These are phyloP conservation scores for Channa striata DNA, from an alignment of 2,797 vertebrate species.

Conservation along the genomic window DNA sequence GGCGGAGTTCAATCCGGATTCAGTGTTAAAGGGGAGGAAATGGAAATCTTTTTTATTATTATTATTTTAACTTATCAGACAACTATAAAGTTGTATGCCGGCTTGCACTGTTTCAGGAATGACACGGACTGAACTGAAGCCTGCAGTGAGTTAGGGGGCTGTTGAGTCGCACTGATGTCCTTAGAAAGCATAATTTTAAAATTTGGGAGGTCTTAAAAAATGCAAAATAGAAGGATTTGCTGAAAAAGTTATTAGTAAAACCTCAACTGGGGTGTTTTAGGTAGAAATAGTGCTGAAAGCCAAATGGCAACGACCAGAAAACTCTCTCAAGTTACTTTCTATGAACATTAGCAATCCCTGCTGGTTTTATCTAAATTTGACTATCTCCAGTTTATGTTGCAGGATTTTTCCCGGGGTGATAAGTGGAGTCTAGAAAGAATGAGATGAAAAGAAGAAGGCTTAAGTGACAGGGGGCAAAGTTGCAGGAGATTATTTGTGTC, in stretches of 20 bases:
- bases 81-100: conserved; percentile 5
- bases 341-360: conserved; percentile 5
- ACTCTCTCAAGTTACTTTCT: no score
- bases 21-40: conserved; percentile 4
- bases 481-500: conserved; percentile 54
- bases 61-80: conserved; percentile 13
- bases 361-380: conserved; percentile 32
- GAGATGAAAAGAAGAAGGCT: conserved; percentile 31
- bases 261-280: not conserved
- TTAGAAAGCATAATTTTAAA: conserved; percentile 5
- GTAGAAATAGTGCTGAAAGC: conserved; percentile 1
- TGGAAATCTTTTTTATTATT: not conserved
- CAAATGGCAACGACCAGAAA: no score
- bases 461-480: no score
- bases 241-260: not conserved
- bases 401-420: conserved; percentile 38
- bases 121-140: conserved; percentile 1
- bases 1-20: conserved; percentile 50
- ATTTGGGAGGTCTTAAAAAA: conserved; percentile 1
- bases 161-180: not conserved
- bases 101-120: not conserved
- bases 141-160: not conserved
- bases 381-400: conserved; percentile 36
- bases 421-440: conserved; percentile 26
- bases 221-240: conserved; percentile 2